Conservation (phyloP, 2,113 vertebrate species). For the Baryphthengus martii region DNA sequence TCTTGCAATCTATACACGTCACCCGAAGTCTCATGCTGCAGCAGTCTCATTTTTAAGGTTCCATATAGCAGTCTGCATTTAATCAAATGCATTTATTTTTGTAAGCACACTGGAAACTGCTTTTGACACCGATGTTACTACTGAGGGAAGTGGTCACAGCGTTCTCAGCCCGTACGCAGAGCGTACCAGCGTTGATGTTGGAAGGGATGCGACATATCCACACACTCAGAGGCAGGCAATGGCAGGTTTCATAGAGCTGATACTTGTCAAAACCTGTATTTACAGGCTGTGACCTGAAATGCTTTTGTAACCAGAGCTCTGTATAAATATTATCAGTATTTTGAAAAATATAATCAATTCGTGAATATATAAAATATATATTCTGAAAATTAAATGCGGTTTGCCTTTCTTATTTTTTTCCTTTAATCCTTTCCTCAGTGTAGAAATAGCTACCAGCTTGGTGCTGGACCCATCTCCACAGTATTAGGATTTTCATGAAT, state of each 20-base stretch:
- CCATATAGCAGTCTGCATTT: neutral
- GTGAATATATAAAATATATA: neutral
- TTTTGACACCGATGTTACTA: constrained; percentile 82
- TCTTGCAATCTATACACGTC: neutral
- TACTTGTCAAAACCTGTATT: neutral
- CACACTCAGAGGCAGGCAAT: fast-evolving
- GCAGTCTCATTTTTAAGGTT: neutral
- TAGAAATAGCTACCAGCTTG: neutral
- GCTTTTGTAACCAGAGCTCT: neutral
- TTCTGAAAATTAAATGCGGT: neutral
- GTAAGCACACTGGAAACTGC: constrained; percentile 88
- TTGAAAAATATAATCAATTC: neutral
- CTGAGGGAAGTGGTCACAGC: constrained; percentile 78
- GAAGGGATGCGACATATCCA: neutral
- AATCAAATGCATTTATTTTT: neutral
- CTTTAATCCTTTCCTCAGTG: neutral
- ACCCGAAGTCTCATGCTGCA: neutral
- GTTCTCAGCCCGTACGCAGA: constrained; percentile 72
- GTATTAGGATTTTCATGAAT: neutral
- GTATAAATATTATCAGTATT: neutral
- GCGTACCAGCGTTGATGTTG: neutral
- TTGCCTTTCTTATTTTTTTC: neutral
- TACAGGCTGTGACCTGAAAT: neutral
- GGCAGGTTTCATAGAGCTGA: neutral
- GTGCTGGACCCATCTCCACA: neutral